These are phyloP conservation scores for Mesopsocus fuscifrons DNA, from an alignment of 2,888 invertebrate genomes.

Conservation along the genomic window DNA sequence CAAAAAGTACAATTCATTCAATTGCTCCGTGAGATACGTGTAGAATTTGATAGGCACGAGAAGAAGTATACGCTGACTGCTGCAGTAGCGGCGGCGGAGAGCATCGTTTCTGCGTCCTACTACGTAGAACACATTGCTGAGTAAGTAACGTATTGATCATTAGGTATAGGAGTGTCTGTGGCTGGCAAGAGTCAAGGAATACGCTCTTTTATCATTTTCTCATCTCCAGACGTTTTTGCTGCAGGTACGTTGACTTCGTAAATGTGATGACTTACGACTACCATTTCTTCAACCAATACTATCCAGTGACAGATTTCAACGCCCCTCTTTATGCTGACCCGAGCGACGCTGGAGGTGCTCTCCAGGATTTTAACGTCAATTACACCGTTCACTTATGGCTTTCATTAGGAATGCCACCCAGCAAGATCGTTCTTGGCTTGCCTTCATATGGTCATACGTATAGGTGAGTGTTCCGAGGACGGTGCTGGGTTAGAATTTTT, in stretches of 20 bases:
- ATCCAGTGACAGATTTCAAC: conserved; percentile 69
- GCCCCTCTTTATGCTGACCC: conserved; percentile 49
- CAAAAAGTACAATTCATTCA: conserved; percentile 57
- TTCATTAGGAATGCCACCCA: conserved; percentile 48
- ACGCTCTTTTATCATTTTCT: too few species aligned
- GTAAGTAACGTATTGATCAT: too few species aligned
- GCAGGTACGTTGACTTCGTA: conserved; percentile 56
- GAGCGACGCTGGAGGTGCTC: conserved; percentile 36
- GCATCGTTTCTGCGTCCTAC: conserved; percentile 56
- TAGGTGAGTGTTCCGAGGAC: conserved; percentile 34
- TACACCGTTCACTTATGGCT: conserved; percentile 64
- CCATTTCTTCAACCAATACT: conserved; percentile 53
- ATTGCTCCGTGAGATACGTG: conserved; percentile 49
- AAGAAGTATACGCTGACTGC: conserved; percentile 44
- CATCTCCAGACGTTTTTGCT: too few species aligned
- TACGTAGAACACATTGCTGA: conserved; percentile 56
- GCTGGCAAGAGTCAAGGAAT: too few species aligned
- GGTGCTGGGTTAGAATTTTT: too few species aligned
- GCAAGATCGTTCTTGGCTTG: conserved; percentile 66
- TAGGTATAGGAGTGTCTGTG: too few species aligned
- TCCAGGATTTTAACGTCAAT: conserved; percentile 58
- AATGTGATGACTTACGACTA: conserved; percentile 89
- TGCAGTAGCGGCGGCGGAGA: conserved; percentile 61
- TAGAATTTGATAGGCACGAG: conserved; percentile 39
- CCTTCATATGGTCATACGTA: conserved; percentile 77